These are phyloP conservation scores for Drosophila putrida DNA, from an alignment of 2,888 invertebrate species.

Conservation along the genomic window DNA sequence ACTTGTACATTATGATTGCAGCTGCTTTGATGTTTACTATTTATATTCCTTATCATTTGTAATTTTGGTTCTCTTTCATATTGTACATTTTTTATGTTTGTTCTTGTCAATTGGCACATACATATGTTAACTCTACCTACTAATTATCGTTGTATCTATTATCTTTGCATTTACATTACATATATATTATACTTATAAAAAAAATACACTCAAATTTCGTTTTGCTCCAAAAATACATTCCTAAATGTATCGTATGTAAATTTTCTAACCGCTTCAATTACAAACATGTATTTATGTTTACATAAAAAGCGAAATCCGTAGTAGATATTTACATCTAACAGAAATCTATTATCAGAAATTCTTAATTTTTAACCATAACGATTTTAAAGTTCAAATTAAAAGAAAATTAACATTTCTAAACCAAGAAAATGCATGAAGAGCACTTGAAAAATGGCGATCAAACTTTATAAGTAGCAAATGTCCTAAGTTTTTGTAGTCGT, in stretches of 20 bases:
- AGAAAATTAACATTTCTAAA: slow-evolving; percentile 33
- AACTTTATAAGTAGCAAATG: slow-evolving; percentile 67
- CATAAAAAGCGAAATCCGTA: slow-evolving; percentile 58
- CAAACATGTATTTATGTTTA: slow-evolving; percentile 40
- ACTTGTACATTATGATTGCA: slow-evolving; percentile 37
- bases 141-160: slow-evolving; percentile 77
- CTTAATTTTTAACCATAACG: slow-evolving; percentile 51
- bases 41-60: slow-evolving; percentile 64
- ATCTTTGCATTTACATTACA: slow-evolving; percentile 62
- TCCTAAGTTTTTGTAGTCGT: slow-evolving; percentile 72
- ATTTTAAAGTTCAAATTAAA: slow-evolving; percentile 43
- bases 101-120: slow-evolving; percentile 72
- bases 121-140: slow-evolving; percentile 59
- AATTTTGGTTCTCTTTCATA: slow-evolving; percentile 65
- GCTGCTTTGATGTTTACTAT: slow-evolving; percentile 52
- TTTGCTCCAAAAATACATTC: slow-evolving; percentile 43
- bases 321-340: slow-evolving; percentile 54
- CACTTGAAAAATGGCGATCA: slow-evolving; percentile 76
- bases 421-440: slow-evolving; percentile 81
- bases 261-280: slow-evolving; percentile 73
- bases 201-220: slow-evolving; percentile 44
- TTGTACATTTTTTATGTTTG: slow-evolving; percentile 67
- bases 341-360: slow-evolving; percentile 46
- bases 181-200: slow-evolving; percentile 3
- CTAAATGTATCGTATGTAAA: slow-evolving; percentile 70